Conservation (phyloP, 1,140 invertebrate species). For the Metaphire vulgaris region DNA sequence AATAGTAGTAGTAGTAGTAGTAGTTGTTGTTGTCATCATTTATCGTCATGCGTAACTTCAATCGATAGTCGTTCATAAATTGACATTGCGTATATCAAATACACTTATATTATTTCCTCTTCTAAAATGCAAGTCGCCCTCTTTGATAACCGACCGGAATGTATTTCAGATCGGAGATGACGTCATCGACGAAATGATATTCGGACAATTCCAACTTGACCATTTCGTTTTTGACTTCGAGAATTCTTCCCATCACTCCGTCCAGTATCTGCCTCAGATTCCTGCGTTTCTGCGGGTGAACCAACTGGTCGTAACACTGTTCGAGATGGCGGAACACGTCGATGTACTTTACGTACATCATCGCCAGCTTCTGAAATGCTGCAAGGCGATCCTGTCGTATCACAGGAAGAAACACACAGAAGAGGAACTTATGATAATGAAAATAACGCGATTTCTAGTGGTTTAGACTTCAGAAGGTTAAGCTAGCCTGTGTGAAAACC, state of each 20-base stretch:
- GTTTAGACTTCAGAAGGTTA: too few relatives aligned
- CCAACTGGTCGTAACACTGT: slow-evolving; percentile 76
- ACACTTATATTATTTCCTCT: too few relatives aligned
- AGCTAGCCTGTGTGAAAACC: too few relatives aligned
- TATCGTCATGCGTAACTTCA: too few relatives aligned
- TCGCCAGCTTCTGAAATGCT: slow-evolving; percentile 51
- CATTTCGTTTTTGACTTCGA: slow-evolving; percentile 66
- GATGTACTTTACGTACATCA: slow-evolving; percentile 70
- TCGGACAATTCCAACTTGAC: slow-evolving; percentile 80
- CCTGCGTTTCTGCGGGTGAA: slow-evolving; percentile 83
- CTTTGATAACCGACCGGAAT: slow-evolving; percentile 58
- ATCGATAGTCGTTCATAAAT: too few relatives aligned
- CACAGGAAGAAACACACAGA: slow-evolving; percentile 7
- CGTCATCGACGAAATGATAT: slow-evolving; percentile 76
- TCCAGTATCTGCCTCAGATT: slow-evolving; percentile 72
- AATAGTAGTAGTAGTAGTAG: too few relatives aligned
- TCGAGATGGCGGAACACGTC: slow-evolving; percentile 68
- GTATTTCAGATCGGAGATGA: slow-evolving; percentile 58
- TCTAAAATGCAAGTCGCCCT: too few relatives aligned
- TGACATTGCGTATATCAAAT: too few relatives aligned
- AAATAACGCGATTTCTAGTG: too few relatives aligned
- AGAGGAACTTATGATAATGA: too few relatives aligned
- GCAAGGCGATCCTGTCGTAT: slow-evolving; percentile 46
- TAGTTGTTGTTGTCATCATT: too few relatives aligned
- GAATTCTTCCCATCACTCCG: slow-evolving; percentile 65